These are phyloP conservation scores for Scaptomyza cyrtandrae DNA, from an alignment of 2,888 invertebrate species.

Conservation along the genomic window DNA sequence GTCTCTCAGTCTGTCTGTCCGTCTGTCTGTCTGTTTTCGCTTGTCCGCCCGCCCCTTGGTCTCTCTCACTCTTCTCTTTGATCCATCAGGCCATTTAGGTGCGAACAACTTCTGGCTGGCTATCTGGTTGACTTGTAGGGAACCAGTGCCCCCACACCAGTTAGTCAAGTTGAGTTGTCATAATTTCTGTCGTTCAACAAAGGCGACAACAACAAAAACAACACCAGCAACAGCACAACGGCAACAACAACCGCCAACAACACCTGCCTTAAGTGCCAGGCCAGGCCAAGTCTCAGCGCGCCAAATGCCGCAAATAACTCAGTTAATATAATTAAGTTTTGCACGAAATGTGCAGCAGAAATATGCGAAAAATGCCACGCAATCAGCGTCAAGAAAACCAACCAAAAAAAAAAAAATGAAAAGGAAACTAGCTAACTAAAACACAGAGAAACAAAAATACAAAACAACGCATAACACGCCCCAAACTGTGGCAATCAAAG, in stretches of 20 bases:
- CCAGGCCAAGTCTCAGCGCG: slow-evolving; percentile 59
- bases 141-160: slow-evolving; percentile 66
- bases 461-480: slow-evolving; percentile 27
- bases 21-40: slow-evolving; percentile 17
- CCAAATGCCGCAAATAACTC: slow-evolving; percentile 80
- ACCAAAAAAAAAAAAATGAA: slow-evolving; percentile 18
- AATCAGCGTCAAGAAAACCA: slow-evolving; percentile 54
- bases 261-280: slow-evolving; percentile 48
- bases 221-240: slow-evolving; percentile 23
- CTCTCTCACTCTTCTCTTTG: slow-evolving; percentile 12
- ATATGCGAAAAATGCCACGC: slow-evolving; percentile 78
- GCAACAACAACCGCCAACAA: slow-evolving; percentile 37
- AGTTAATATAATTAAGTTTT: slow-evolving; percentile 80
- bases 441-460: slow-evolving; percentile 24
- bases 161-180: slow-evolving; percentile 80
- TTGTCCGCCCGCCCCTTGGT: slow-evolving; percentile 5
- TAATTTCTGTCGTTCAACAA: slow-evolving; percentile 78
- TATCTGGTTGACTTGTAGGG: slow-evolving; percentile 59
- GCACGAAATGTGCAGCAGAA: slow-evolving; percentile 78
- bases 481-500: slow-evolving; percentile 35
- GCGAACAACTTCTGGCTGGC: slow-evolving; percentile 56
- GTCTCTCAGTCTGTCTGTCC: slow-evolving; percentile 14
- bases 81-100: slow-evolving; percentile 68
- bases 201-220: slow-evolving; percentile 48
- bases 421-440: slow-evolving; percentile 21